phyloP scores from a whole-genome alignment of 2,797 vertebrate species.

The Eidolon dupreanum region DNA sequence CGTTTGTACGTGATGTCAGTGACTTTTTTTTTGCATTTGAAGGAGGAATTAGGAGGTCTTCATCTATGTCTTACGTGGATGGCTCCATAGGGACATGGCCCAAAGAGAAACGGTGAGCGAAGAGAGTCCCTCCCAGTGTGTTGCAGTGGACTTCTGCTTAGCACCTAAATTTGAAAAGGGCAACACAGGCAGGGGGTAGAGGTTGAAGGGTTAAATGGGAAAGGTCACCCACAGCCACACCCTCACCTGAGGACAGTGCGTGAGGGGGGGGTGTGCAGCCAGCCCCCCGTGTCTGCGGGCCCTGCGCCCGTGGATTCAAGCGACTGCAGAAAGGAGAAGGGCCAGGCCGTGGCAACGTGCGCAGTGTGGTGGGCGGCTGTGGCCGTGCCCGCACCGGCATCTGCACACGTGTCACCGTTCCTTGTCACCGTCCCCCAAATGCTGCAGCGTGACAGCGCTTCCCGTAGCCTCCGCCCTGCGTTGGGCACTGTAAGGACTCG shows the following conservation, averaged over 20 bases:
- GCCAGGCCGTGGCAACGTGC: accelerated
- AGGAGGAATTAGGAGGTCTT: constrained; percentile 96
- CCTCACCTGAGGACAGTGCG: neutral
- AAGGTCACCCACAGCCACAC: neutral
- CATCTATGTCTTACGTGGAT: constrained; percentile 98
- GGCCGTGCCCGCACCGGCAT: accelerated
- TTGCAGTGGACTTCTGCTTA: neutral
- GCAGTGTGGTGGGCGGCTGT: neutral
- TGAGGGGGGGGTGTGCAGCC: neutral
- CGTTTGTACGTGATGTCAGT: neutral
- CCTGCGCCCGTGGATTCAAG: neutral
- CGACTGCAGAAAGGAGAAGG: accelerated
- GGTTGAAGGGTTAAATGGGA: neutral
- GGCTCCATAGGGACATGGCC: constrained; percentile 97
- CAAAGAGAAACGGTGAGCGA: constrained; percentile 95
- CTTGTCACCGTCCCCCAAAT: accelerated
- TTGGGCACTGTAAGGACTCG: accelerated
- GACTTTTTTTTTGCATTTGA: constrained; percentile 64
- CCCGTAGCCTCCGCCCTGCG: accelerated
- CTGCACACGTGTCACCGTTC: neutral
- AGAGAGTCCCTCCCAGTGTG: neutral
- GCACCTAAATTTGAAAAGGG: neutral
- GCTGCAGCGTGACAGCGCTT: accelerated
- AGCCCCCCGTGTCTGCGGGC: neutral
- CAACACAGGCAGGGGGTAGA: too few species aligned